These are phyloP conservation scores for Pollimyrus isidori DNA, from an alignment of 2,113 vertebrate genomes.

Conservation along the genomic window DNA sequence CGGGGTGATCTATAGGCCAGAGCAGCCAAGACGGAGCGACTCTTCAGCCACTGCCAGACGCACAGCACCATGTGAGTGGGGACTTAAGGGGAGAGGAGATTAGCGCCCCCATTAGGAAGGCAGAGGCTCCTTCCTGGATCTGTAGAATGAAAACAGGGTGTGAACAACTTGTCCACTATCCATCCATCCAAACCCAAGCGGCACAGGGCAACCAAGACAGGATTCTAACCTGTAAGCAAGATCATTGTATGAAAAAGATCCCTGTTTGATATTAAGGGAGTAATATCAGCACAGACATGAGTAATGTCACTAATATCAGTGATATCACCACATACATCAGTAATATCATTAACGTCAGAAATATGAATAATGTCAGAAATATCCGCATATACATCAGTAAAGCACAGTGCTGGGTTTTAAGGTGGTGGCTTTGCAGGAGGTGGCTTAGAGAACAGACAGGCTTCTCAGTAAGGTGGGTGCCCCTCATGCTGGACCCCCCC, in stretches of 20 bases:
- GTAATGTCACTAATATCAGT: no score
- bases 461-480: neutral
- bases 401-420: neutral
- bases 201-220: neutral
- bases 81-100: neutral
- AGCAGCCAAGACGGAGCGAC: neutral
- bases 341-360: no score
- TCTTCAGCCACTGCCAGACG: conserved; percentile 15
- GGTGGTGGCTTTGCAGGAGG: neutral
- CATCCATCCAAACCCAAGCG: neutral
- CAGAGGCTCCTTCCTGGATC: neutral
- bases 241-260: neutral
- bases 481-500: neutral
- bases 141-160: neutral
- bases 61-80: neutral
- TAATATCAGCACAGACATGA: no score
- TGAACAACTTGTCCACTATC: neutral
- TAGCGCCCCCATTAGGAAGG: neutral
- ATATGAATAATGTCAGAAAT: neutral
- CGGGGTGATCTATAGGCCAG: conserved; percentile 1
- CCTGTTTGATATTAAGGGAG: neutral
- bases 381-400: neutral
- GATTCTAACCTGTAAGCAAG: neutral
- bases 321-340: neutral
- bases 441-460: neutral